Percentiles rank a stretch among this genome's conserved stretches.
Evolutionary conservation across 2,113 vertebrate genomes (phyloP).

Genomic region (Syngnathoides biaculeatus): DNA sequence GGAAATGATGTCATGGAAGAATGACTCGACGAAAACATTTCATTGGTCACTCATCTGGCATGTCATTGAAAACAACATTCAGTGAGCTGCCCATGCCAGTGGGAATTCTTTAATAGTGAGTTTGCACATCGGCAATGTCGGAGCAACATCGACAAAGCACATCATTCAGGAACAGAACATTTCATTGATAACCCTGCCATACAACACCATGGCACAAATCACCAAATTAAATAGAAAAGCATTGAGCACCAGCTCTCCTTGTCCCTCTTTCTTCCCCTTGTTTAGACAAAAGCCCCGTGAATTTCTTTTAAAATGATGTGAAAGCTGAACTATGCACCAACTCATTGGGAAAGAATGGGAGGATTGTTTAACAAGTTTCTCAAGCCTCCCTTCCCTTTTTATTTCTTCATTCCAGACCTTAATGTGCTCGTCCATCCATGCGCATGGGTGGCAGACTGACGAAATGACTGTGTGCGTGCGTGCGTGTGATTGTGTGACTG

Average conservation of each 20-base stretch:
- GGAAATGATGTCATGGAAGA: background rate
- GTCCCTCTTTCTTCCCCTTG: slow-evolving; percentile 38
- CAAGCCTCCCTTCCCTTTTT: slow-evolving; percentile 36
- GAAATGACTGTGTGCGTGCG: slow-evolving; percentile 21
- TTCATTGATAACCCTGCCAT: background rate
- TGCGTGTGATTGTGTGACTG: slow-evolving; percentile 24
- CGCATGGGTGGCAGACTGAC: slow-evolving; percentile 31
- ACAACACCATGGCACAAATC: slow-evolving; percentile 3
- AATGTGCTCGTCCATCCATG: slow-evolving; percentile 39
- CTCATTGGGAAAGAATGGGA: slow-evolving; percentile 44
- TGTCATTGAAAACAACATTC: slow-evolving; percentile 26
- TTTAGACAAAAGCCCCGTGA: slow-evolving; percentile 50
- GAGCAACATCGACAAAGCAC: slow-evolving; percentile 17
- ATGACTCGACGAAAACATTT: slow-evolving; percentile 1
- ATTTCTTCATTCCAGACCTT: slow-evolving; percentile 48
- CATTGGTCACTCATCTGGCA: slow-evolving; percentile 25
- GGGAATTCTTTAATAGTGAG: slow-evolving; percentile 25
- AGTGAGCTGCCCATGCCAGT: slow-evolving; percentile 14
- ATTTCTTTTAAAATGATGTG: slow-evolving; percentile 25
- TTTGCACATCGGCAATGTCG: slow-evolving; percentile 29
- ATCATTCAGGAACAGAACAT: slow-evolving; percentile 13
- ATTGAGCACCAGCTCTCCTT: slow-evolving; percentile 11
- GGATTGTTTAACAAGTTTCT: slow-evolving; percentile 41
- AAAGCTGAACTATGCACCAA: slow-evolving; percentile 34
- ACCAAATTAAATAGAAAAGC: slow-evolving; percentile 5